Conservation (phyloP, 2,113 vertebrate genomes). For the Loxodonta africana region DNA sequence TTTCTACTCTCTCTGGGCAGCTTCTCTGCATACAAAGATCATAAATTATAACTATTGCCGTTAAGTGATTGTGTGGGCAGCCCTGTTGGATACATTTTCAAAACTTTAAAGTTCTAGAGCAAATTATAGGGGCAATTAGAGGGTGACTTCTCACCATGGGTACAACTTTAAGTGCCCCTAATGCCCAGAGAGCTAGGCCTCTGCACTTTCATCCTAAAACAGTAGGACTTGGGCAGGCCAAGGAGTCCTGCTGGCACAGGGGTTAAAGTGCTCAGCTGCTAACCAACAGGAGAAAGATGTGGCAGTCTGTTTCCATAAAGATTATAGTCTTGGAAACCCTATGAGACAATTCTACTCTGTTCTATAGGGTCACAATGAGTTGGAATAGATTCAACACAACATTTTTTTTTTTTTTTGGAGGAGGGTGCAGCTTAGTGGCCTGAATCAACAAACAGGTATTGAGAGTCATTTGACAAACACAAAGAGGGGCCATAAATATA, state of each 20-base stretch:
- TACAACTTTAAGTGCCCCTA: not conserved
- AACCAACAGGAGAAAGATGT: not conserved
- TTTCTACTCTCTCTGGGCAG: conserved; percentile 19
- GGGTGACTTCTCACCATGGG: not conserved
- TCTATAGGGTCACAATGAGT: not conserved
- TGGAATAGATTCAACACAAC: not conserved
- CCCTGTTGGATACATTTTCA: conserved; percentile 64
- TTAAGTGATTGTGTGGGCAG: not conserved
- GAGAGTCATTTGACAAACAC: not conserved
- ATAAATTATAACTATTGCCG: conserved; percentile 33
- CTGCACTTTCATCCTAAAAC: not conserved
- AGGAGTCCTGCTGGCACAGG: not conserved
- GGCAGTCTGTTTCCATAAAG: not conserved
- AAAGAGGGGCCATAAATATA: not conserved
- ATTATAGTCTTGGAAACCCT: not conserved
- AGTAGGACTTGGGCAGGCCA: not conserved
- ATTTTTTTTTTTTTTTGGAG: not conserved
- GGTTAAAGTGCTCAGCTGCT: too few relatives aligned
- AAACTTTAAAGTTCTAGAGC: conserved; percentile 13
- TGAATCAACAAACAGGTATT: not conserved
- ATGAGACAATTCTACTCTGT: not conserved
- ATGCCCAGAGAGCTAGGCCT: not conserved
- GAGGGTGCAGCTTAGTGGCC: not conserved
- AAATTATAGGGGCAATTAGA: conserved; percentile 30
- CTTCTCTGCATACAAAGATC: conserved; percentile 1